Conservation (phyloP, 2,888 invertebrate species). For the Noctua pronuba region DNA sequence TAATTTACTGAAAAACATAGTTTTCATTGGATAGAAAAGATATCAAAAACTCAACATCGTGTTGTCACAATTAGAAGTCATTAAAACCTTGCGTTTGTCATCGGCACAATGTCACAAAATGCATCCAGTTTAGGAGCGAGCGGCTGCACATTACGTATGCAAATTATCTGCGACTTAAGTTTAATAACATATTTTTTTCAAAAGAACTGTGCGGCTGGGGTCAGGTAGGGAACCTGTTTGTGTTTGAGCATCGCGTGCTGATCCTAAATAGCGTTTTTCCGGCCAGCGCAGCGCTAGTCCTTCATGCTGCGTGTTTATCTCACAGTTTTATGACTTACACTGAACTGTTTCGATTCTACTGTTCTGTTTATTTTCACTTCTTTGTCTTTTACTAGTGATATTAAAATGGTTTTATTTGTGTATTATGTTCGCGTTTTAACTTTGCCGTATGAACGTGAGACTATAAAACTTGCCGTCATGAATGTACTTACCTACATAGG, state of each 20-base stretch:
- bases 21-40: neutral
- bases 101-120: slow-evolving; percentile 7
- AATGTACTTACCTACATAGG: slow-evolving; percentile 6
- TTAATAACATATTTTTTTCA: slow-evolving; percentile 56
- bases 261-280: slow-evolving; percentile 50
- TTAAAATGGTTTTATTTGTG: slow-evolving; percentile 33
- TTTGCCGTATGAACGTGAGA: slow-evolving; percentile 1
- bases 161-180: slow-evolving; percentile 60
- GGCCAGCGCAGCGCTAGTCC: slow-evolving; percentile 31
- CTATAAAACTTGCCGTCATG: neutral
- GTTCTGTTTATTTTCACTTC: slow-evolving; percentile 43
- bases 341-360: slow-evolving; percentile 42
- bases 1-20: neutral
- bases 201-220: slow-evolving; percentile 40
- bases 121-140: slow-evolving; percentile 35
- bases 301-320: slow-evolving; percentile 34
- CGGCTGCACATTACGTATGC: slow-evolving; percentile 54
- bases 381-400: slow-evolving; percentile 32
- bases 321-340: slow-evolving; percentile 44
- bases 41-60: neutral
- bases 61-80: slow-evolving; percentile 6
- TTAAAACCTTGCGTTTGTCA: slow-evolving; percentile 13
- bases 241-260: slow-evolving; percentile 47
- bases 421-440: slow-evolving; percentile 32
- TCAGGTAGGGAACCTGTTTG: slow-evolving; percentile 60